Percentiles rank a stretch among this genome's conserved stretches.
Conservation (phyloP, 2,797 vertebrate species). For the Streptopelia turtur region DNA sequence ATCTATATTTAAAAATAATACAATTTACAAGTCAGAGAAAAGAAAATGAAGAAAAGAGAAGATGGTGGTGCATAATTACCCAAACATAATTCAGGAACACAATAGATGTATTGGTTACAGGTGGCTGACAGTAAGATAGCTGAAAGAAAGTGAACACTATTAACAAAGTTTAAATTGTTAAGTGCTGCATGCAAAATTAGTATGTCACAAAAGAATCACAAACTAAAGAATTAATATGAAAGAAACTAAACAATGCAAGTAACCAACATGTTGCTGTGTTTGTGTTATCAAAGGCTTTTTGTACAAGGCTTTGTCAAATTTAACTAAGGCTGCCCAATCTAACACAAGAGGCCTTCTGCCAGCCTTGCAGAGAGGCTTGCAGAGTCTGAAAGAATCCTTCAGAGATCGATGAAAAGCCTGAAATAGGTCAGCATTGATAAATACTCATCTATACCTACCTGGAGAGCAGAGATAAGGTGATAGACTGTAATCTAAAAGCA, state of each 20-base stretch:
- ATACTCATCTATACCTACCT: background rate
- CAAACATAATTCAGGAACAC: background rate
- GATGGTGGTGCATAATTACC: background rate
- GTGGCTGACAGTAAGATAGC: slow-evolving; percentile 3
- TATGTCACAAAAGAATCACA: background rate
- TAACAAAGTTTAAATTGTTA: slow-evolving; percentile 16
- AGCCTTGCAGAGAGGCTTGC: background rate
- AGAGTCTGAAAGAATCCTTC: background rate
- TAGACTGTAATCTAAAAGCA: background rate
- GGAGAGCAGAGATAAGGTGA: background rate
- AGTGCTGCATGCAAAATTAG: background rate
- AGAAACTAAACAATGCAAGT: background rate
- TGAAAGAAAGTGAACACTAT: background rate
- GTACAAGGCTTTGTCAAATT: background rate
- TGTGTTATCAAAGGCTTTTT: background rate
- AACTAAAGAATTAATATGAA: background rate
- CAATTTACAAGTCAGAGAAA: slow-evolving; percentile 3
- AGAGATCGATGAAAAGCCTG: background rate
- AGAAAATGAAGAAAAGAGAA: slow-evolving; percentile 8
- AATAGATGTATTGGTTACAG: slow-evolving; percentile 27
- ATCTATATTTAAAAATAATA: background rate
- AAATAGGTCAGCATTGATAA: background rate
- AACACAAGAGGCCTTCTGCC: background rate
- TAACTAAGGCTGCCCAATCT: rapidly evolving
- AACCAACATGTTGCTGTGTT: background rate